Base-by-base conservation (phyloP, 2,797 vertebrate species). In the Pitangus sulphuratus region DNA sequence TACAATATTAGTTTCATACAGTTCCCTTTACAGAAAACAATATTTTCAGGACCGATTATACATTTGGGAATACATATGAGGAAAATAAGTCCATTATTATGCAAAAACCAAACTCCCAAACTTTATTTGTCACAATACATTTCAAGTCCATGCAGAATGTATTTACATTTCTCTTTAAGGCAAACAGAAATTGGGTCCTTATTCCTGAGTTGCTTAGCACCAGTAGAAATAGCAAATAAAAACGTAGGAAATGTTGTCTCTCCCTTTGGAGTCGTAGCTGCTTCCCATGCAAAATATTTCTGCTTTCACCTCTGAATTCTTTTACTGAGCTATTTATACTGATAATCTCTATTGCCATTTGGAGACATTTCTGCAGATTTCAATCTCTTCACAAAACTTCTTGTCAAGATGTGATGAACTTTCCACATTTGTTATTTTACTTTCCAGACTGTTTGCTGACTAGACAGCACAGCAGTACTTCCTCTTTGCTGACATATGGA, bases 81-180 rank as follows among this genome's bases (percentile, higher is more conserved):
- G 16, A 79, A 91, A 81, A 87, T 17, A 85, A 90, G 54, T 84
- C 39, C 54, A 62, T 39, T 53, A 84, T 6, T 72, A n/a, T 64
- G 54, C 78, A 92, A 95, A 94, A 94, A 79, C 40, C n/a, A 87
- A 70, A 5, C 37, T 69, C 40, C 17, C 42, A 19, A 60, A 10
- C 45, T 97, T 97, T 96, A 97, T 97, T 97, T 91, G 50, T 87
- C 72, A 95, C 68, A 95, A 88, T 71, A 94, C 74, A 89, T 79
- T 90, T 94, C 48, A 90, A 74, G 35, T 91, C 76, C 93, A 96
- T 94, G 91, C 89, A 88, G 57, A 91, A 84, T 2, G 2, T 92
- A 91, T 96, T 96, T 93, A 96, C 92, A 97, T 89, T 95, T 92
- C 51, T 95, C 84, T 87, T 95, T 97, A 97, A 97, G 97, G 95